Evolutionary conservation across 2,888 invertebrate genomes (phyloP).

Genomic region (Nineta flava): DNA sequence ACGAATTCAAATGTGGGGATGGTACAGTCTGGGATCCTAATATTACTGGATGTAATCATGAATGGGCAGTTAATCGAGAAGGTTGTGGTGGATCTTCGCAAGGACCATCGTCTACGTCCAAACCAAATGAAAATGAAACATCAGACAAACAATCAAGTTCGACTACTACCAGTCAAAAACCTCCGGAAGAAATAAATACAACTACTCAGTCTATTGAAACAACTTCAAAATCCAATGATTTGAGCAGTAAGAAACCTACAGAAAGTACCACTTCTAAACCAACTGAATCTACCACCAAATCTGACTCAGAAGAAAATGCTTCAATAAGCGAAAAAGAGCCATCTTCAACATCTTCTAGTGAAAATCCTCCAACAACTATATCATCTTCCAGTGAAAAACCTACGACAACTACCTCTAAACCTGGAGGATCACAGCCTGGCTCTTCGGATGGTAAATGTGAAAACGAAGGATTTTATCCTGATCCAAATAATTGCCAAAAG

Average conservation of each 20-base stretch:
- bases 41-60: slow-evolving; percentile 48
- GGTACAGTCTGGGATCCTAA: slow-evolving; percentile 59
- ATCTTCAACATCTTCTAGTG: slow-evolving; percentile 6
- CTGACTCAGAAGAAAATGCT: slow-evolving; percentile 1
- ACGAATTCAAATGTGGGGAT: slow-evolving; percentile 47
- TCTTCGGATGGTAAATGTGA: slow-evolving; percentile 14
- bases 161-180: background rate
- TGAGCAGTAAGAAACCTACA: background rate
- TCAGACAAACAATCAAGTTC: background rate
- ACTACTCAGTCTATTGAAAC: background rate
- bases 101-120: background rate
- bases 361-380: slow-evolving; percentile 1
- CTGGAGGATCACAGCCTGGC: slow-evolving; percentile 1
- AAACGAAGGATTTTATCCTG: slow-evolving; percentile 20
- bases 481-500: slow-evolving; percentile 21
- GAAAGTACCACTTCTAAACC: background rate
- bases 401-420: slow-evolving; percentile 1
- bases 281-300: background rate
- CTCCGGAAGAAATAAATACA: no score
- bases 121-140: background rate
- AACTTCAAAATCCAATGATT: background rate
- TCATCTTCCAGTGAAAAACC: background rate
- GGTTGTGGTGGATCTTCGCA: slow-evolving; percentile 8
- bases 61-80: slow-evolving; percentile 37
- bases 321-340: slow-evolving; percentile 8